Percentiles rank a stretch among this genome's conserved stretches.
phyloP scores from a whole-genome alignment of 2,113 vertebrate species.

The Takifugu flavidus region DNA sequence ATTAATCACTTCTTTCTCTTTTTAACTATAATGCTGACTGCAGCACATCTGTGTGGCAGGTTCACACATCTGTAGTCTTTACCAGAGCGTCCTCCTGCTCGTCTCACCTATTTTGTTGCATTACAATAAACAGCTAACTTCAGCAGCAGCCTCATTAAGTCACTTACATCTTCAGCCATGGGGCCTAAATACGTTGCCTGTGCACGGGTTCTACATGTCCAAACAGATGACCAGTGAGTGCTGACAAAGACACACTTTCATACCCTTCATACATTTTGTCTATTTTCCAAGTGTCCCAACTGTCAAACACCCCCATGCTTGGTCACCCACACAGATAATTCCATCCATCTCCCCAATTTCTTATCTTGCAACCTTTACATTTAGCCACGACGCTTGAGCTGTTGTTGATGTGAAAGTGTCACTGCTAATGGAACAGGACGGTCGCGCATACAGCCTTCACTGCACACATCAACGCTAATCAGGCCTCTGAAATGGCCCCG shows the following conservation, averaged over 20 bases:
- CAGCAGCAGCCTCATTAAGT: slow-evolving; percentile 21
- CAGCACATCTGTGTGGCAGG: slow-evolving; percentile 7
- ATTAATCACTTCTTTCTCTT: slow-evolving; percentile 28
- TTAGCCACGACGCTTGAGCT: not conserved
- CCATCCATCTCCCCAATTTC: slow-evolving; percentile 4
- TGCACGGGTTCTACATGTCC: slow-evolving; percentile 5
- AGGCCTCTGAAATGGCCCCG: slow-evolving; percentile 37
- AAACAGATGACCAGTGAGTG: not conserved
- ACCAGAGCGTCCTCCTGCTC: slow-evolving; percentile 6
- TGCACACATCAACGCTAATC: slow-evolving; percentile 41
- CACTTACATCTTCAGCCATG: slow-evolving; percentile 15
- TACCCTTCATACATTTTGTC: not conserved
- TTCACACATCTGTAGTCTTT: slow-evolving; percentile 7
- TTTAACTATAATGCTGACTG: slow-evolving; percentile 42
- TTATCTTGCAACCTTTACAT: not conserved
- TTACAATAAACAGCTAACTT: slow-evolving; percentile 29
- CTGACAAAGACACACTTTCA: not conserved
- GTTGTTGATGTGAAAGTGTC: slow-evolving; percentile 5
- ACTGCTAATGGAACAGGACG: slow-evolving; percentile 26
- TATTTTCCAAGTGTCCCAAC: too few relatives aligned
- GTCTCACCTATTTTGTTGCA: slow-evolving; percentile 10
- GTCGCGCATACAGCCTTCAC: slow-evolving; percentile 19
- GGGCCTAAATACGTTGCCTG: not conserved
- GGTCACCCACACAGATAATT: not conserved
- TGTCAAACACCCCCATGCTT: not conserved